Conservation (phyloP, 1,140 invertebrate genomes). For the Apis laboriosa region DNA sequence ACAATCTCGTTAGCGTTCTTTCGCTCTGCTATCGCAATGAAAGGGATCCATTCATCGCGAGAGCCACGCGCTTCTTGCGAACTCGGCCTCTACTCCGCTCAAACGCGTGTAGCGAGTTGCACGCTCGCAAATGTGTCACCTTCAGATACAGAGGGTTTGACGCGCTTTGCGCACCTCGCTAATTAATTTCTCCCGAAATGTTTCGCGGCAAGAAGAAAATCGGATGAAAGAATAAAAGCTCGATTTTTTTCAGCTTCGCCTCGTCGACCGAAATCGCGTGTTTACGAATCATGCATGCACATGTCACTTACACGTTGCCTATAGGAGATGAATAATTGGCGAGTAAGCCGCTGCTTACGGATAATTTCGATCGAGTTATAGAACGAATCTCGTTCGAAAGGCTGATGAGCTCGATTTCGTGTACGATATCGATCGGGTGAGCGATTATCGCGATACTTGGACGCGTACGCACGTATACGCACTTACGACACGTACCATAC, state of each 20-base stretch:
- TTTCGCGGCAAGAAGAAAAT: background rate
- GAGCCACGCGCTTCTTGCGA: slow-evolving; percentile 54
- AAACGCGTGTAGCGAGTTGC: slow-evolving; percentile 39
- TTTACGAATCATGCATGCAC: slow-evolving; percentile 15
- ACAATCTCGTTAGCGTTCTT: slow-evolving; percentile 60
- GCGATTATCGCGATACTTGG: background rate
- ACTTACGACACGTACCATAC: background rate
- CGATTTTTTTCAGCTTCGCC: background rate
- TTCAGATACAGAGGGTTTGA: background rate
- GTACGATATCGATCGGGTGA: slow-evolving; percentile 4
- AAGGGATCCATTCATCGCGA: slow-evolving; percentile 58
- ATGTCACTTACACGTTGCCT: background rate
- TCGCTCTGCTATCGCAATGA: slow-evolving; percentile 50
- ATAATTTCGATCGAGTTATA: background rate
- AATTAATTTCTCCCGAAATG: too few species aligned
- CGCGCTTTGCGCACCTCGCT: background rate
- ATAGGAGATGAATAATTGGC: slow-evolving; percentile 3
- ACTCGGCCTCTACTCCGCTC: slow-evolving; percentile 34
- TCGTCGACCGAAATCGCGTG: background rate
- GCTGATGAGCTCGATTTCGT: background rate
- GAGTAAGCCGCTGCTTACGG: background rate
- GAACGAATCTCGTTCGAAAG: background rate
- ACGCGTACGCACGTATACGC: background rate
- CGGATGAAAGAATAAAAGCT: background rate
- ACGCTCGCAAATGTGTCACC: slow-evolving; percentile 7